Percentiles rank a stretch among this genome's conserved stretches.
These are phyloP conservation scores for Cecidostiba fungosa DNA, from an alignment of 2,888 invertebrate genomes.

Conservation along the genomic window DNA sequence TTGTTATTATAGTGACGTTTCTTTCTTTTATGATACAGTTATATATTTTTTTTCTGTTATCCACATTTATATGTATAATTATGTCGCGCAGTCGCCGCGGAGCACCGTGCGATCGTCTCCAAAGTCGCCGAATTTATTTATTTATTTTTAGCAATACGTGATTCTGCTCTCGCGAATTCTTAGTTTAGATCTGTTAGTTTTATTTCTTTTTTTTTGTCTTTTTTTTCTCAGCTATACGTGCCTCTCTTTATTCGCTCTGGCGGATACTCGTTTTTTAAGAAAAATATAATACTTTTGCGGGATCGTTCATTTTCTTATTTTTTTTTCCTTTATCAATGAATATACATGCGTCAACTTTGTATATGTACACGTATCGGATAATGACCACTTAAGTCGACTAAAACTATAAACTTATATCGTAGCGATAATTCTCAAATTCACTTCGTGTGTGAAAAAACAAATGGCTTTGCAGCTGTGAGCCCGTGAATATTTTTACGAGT, in stretches of 20 bases:
- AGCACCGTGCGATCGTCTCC: conserved; percentile 64
- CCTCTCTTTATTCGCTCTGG: conserved; percentile 55
- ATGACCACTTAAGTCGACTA: conserved; percentile 59
- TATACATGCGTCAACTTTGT: conserved; percentile 54
- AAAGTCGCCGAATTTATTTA: conserved; percentile 59
- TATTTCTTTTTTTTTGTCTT: conserved; percentile 23
- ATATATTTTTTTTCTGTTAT: conserved; percentile 65
- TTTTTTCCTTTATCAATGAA: conserved; percentile 48
- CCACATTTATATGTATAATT: conserved; percentile 65
- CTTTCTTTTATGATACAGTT: conserved; percentile 66
- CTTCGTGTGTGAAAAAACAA: conserved; percentile 34
- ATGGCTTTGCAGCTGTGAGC: not conserved
- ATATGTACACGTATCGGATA: conserved; percentile 60
- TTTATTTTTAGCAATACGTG: conserved; percentile 18
- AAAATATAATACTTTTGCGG: conserved; percentile 62
- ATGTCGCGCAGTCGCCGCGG: conserved; percentile 47
- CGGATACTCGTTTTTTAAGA: conserved; percentile 57
- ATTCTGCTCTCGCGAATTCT: conserved; percentile 63
- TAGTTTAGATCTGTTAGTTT: conserved; percentile 19
- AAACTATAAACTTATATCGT: conserved; percentile 59
- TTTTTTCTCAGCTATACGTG: conserved; percentile 49
- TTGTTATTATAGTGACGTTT: conserved; percentile 60
- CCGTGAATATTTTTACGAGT: conserved; percentile 19
- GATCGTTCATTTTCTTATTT: conserved; percentile 41
- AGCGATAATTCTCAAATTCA: conserved; percentile 43